These are phyloP conservation scores for Sinodicranocentrus sp. DNA, from an alignment of 2,888 invertebrate genomes.

Conservation along the genomic window DNA sequence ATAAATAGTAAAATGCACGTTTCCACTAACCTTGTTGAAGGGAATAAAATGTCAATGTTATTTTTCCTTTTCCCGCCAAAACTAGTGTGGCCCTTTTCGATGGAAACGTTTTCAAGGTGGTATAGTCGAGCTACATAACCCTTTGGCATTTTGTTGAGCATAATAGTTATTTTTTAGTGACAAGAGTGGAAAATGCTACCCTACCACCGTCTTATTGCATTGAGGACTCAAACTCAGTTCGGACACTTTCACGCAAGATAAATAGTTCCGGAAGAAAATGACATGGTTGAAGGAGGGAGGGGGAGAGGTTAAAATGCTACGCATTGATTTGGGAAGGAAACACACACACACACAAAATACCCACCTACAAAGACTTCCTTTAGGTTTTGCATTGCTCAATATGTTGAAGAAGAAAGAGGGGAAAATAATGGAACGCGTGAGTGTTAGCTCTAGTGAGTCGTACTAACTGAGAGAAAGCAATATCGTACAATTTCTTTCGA, in stretches of 20 bases:
- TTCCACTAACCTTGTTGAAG: too few species aligned
- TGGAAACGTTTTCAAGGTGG: too few species aligned
- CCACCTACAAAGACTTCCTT: neutral
- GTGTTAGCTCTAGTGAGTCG: neutral
- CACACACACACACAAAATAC: neutral
- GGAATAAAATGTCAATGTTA: too few species aligned
- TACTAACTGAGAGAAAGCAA: slow-evolving; percentile 1
- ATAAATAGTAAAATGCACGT: too few species aligned
- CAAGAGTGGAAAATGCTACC: too few species aligned
- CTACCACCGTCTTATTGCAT: too few species aligned
- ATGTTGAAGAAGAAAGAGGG: neutral
- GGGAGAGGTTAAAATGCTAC: slow-evolving; percentile 9
- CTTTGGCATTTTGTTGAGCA: too few species aligned
- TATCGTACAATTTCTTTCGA: slow-evolving; percentile 8
- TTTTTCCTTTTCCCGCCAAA: too few species aligned
- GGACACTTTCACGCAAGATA: slow-evolving; percentile 6
- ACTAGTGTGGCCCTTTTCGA: too few species aligned
- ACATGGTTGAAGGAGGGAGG: slow-evolving; percentile 16
- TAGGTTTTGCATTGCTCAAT: slow-evolving; percentile 26
- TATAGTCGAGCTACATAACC: too few species aligned
- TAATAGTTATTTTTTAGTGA: too few species aligned
- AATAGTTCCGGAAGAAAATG: slow-evolving; percentile 26
- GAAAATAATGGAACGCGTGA: slow-evolving; percentile 19
- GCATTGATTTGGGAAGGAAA: neutral
- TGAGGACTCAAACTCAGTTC: too few species aligned